Conservation (phyloP, 2,888 invertebrate genomes). For the Neelides folsomi region DNA sequence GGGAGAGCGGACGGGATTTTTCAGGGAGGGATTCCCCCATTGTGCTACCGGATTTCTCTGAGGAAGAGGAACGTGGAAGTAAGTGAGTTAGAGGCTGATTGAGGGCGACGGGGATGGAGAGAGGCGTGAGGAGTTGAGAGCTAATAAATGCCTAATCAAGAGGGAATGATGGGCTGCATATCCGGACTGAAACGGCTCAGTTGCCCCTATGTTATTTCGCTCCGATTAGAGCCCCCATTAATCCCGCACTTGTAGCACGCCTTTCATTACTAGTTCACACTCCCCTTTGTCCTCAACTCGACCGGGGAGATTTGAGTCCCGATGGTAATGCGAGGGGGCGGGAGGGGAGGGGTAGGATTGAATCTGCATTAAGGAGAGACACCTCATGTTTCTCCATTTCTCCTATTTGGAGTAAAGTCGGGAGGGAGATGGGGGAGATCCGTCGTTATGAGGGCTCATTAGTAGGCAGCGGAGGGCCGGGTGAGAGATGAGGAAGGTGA, state of each 20-base stretch:
- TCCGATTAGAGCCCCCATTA: too few relatives aligned
- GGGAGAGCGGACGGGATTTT: not conserved
- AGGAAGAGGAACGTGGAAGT: conserved; percentile 2
- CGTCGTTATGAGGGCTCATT: too few relatives aligned
- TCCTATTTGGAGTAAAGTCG: too few relatives aligned
- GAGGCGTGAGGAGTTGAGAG: conserved; percentile 19
- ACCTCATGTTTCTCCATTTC: too few relatives aligned
- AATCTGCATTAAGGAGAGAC: too few relatives aligned
- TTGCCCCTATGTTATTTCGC: too few relatives aligned
- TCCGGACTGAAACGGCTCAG: conserved; percentile 4
- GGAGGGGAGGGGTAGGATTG: not conserved
- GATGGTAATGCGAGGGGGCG: not conserved
- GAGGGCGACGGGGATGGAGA: conserved; percentile 3
- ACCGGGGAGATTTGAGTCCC: not conserved
- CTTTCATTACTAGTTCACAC: too few relatives aligned
- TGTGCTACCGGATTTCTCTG: not conserved
- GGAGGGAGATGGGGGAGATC: too few relatives aligned
- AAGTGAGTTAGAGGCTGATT: conserved; percentile 6
- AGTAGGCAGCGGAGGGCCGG: too few relatives aligned
- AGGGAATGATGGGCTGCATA: conserved; percentile 17
- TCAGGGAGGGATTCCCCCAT: not conserved
- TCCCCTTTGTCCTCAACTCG: not conserved
- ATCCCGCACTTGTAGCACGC: too few relatives aligned
- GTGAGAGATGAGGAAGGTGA: too few relatives aligned
- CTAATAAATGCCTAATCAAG: conserved; percentile 21